phyloP scores from a whole-genome alignment of 2,888 invertebrate genomes.

The Nemotelus pantherinus region DNA sequence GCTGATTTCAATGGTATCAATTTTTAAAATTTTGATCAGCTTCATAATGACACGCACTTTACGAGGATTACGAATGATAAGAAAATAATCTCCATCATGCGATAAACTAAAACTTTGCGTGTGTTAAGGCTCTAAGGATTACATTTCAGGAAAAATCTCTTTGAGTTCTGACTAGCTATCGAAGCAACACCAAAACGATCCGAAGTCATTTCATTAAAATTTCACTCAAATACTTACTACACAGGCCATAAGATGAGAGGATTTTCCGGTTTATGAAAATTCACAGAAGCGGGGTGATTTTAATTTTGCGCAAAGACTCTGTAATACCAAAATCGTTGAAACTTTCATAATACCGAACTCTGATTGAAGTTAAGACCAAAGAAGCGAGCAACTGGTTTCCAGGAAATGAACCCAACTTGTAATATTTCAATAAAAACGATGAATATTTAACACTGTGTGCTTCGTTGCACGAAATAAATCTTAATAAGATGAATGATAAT shows the following conservation, averaged over 20 bases:
- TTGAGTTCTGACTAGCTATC: no score
- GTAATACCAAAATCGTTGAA: background rate
- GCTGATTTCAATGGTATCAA: no score
- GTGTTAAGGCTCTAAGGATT: no score
- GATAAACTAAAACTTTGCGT: no score
- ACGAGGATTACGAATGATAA: no score
- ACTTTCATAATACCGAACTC: background rate
- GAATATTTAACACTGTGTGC: conserved; percentile 20
- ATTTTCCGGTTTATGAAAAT: conserved; percentile 22
- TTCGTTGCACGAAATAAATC: background rate
- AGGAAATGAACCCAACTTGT: background rate
- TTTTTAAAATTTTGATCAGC: no score
- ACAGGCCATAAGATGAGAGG: background rate
- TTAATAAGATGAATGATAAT: background rate
- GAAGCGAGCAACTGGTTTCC: background rate
- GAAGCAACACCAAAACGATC: no score
- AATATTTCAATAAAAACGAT: conserved; percentile 13
- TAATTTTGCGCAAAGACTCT: background rate
- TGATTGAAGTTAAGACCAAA: background rate
- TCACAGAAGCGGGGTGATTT: background rate
- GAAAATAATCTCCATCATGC: no score
- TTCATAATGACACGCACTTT: no score
- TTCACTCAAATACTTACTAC: background rate
- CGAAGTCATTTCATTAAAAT: background rate
- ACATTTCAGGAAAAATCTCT: no score